Percentiles rank a stretch among this genome's conserved stretches.
These are phyloP conservation scores for Microtus pennsylvanicus DNA, from an alignment of 2,113 vertebrate species.

Conservation along the genomic window DNA sequence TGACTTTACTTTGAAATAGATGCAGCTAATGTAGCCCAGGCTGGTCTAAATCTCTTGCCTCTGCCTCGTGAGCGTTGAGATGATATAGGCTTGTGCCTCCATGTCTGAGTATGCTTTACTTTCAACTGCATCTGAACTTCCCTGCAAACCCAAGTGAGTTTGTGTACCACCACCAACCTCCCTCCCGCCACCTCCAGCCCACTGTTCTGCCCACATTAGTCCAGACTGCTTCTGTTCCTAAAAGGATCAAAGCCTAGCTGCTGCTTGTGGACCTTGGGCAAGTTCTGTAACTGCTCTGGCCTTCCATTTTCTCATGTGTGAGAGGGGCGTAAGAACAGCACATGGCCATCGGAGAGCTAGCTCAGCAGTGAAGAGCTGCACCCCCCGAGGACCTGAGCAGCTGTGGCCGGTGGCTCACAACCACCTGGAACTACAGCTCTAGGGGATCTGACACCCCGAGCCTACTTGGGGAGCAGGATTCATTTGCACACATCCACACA, in stretches of 20 bases:
- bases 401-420: background rate
- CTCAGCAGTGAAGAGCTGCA: background rate
- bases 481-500: background rate
- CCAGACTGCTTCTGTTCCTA: background rate
- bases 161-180: background rate
- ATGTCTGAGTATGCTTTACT: background rate
- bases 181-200: background rate
- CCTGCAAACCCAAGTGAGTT: background rate
- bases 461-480: background rate
- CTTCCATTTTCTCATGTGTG: constrained; percentile 23
- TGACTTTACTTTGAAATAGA: background rate
- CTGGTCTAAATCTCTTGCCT: background rate
- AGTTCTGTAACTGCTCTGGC: background rate
- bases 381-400: background rate
- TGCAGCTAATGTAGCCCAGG: background rate
- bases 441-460: background rate
- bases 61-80: background rate
- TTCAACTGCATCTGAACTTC: background rate
- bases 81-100: background rate
- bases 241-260: background rate
- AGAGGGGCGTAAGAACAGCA: background rate
- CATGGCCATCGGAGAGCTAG: too few species aligned
- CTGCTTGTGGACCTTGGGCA: background rate
- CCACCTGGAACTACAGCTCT: background rate
- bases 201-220: background rate